Evolutionary conservation across 1,140 invertebrate species (phyloP).

Genomic region (Dendrolimus punctatus): DNA sequence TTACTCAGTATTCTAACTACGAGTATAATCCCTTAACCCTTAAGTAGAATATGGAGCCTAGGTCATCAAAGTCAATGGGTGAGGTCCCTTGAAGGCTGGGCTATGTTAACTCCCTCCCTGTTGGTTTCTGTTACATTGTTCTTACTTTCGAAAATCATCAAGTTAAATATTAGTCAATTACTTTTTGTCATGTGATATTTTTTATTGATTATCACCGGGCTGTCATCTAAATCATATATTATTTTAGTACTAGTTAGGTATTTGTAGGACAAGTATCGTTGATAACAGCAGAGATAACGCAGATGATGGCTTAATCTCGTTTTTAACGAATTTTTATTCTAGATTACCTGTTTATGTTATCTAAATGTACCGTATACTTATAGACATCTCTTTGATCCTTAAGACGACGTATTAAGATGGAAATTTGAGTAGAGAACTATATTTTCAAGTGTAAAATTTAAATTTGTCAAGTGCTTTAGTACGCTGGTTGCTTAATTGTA

Average conservation of each 20-base stretch:
- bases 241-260: constrained; percentile 40
- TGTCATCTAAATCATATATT: constrained; percentile 55
- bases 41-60: too few relatives aligned
- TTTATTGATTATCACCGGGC: constrained; percentile 33
- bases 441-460: constrained; percentile 15
- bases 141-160: too few relatives aligned
- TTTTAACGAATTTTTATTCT: constrained; percentile 63
- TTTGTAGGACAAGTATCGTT: constrained; percentile 46
- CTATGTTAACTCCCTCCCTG: too few relatives aligned
- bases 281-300: constrained; percentile 56
- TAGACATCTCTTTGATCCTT: constrained; percentile 21
- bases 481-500: constrained; percentile 68
- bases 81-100: too few relatives aligned
- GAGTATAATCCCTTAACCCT: too few relatives aligned
- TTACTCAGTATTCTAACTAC: too few relatives aligned
- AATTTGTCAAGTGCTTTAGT: constrained; percentile 42
- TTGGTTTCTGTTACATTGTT: too few relatives aligned
- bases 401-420: constrained; percentile 25
- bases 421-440: constrained; percentile 23
- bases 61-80: too few relatives aligned
- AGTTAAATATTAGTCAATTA: constrained; percentile 9
- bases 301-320: constrained; percentile 68
- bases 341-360: constrained; percentile 34
- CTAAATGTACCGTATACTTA: constrained; percentile 10
- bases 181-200: constrained; percentile 33